Conservation (phyloP, 2,888 invertebrate species). For the Phalera bucephala region DNA sequence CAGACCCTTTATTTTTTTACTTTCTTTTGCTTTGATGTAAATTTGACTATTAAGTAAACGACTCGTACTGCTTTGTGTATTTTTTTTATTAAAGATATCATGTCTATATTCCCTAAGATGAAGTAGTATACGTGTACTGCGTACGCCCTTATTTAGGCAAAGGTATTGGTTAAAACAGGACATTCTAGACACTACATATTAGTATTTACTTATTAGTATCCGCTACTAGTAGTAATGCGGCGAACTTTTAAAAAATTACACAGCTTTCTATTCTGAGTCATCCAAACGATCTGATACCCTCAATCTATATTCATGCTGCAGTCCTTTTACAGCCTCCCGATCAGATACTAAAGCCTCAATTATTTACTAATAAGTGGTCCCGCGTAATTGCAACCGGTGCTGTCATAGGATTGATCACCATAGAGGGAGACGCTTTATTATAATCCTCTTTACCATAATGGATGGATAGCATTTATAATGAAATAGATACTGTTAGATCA, state of each 20-base stretch:
- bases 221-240: no score
- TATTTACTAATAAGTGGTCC: constrained; percentile 35
- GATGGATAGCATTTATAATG: constrained; percentile 11
- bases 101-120: no score
- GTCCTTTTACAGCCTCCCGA: constrained; percentile 4
- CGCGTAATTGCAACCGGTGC: constrained; percentile 31
- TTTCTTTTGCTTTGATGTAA: constrained; percentile 3
- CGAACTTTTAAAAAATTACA: no score
- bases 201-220: no score
- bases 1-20: constrained; percentile 12
- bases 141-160: no score
- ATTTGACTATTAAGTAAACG: neutral
- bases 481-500: constrained; percentile 2
- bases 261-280: neutral
- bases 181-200: no score
- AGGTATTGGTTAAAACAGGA: no score
- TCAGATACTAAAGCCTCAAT: constrained; percentile 20
- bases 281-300: neutral
- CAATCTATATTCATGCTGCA: constrained; percentile 4
- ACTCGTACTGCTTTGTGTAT: neutral
- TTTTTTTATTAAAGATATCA: no score
- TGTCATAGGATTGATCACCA: constrained; percentile 25
- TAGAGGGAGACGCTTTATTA: constrained; percentile 31
- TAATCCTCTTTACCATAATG: constrained; percentile 53
- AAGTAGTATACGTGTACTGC: no score